These are phyloP conservation scores for Leucosticte australis DNA, from an alignment of 2,113 vertebrate species.

Conservation along the genomic window DNA sequence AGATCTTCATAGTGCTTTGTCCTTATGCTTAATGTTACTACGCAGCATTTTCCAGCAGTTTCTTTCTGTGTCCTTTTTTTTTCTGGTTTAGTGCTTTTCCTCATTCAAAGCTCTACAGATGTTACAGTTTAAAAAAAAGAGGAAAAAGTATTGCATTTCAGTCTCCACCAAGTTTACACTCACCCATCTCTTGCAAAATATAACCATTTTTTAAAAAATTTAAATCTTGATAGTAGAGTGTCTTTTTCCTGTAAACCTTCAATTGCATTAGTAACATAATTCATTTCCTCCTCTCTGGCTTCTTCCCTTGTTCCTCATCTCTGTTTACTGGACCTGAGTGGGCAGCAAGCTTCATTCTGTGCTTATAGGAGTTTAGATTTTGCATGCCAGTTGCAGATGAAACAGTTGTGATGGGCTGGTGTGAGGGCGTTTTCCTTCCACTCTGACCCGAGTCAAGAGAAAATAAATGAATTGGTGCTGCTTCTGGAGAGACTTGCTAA, in stretches of 20 bases:
- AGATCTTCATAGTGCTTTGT: slow-evolving; percentile 5
- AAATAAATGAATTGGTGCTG: neutral
- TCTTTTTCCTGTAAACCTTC: neutral
- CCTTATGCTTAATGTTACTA: neutral
- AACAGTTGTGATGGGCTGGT: neutral
- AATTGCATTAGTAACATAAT: neutral
- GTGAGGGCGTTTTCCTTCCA: neutral
- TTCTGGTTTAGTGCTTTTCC: neutral
- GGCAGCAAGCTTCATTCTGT: neutral
- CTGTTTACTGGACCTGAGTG: neutral
- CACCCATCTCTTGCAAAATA: neutral
- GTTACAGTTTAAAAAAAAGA: neutral
- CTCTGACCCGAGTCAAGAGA: neutral
- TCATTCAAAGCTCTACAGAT: neutral
- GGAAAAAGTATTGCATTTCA: neutral
- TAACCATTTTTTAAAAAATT: too few species aligned
- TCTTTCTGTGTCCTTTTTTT: neutral
- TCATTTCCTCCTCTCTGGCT: neutral
- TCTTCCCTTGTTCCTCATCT: neutral
- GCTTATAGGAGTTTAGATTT: neutral
- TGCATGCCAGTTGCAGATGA: neutral
- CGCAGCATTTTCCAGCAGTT: neutral
- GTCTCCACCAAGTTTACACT: neutral
- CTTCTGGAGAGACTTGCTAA: neutral
- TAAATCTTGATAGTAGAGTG: neutral